Conservation (phyloP, 2,888 invertebrate genomes). For the Drosophila parthenogenetica region DNA sequence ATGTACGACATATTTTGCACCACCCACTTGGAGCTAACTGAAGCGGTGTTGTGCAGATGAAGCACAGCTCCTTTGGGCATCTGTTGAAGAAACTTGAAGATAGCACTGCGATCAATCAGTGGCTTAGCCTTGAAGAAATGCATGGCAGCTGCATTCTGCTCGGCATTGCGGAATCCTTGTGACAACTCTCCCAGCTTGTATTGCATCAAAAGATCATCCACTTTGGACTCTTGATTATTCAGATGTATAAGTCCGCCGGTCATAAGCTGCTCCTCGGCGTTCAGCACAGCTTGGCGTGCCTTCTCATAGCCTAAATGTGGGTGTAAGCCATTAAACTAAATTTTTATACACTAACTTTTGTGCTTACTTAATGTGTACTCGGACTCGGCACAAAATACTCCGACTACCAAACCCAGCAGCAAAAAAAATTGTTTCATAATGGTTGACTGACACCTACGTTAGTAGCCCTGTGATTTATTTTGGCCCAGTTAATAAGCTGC, state of each 20-base stretch:
- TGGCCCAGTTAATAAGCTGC: constrained; percentile 45
- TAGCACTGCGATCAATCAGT: constrained; percentile 86
- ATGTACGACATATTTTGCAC: constrained; percentile 86
- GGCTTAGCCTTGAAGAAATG: constrained; percentile 87
- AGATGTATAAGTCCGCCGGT: constrained; percentile 81
- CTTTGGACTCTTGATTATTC: constrained; percentile 72
- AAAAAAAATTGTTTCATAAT: constrained; percentile 39
- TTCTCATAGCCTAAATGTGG: constrained; percentile 75
- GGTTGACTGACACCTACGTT: background rate
- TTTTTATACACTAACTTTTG: no score
- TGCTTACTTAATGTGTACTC: constrained; percentile 48
- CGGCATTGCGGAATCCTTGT: constrained; percentile 75
- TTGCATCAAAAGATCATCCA: constrained; percentile 80
- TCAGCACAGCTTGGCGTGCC: constrained; percentile 79
- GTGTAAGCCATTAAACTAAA: no score
- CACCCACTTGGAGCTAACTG: constrained; percentile 86
- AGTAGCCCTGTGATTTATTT: constrained; percentile 20
- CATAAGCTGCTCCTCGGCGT: constrained; percentile 78
- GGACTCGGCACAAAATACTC: constrained; percentile 16
- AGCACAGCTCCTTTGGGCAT: constrained; percentile 87
- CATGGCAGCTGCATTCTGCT: constrained; percentile 85
- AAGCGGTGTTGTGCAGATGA: constrained; percentile 86
- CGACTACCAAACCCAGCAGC: constrained; percentile 21
- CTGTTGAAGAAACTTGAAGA: constrained; percentile 86
- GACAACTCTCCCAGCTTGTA: constrained; percentile 79